phyloP scores from a whole-genome alignment of 2,113 vertebrate species.

The Periophthalmus modestus region DNA sequence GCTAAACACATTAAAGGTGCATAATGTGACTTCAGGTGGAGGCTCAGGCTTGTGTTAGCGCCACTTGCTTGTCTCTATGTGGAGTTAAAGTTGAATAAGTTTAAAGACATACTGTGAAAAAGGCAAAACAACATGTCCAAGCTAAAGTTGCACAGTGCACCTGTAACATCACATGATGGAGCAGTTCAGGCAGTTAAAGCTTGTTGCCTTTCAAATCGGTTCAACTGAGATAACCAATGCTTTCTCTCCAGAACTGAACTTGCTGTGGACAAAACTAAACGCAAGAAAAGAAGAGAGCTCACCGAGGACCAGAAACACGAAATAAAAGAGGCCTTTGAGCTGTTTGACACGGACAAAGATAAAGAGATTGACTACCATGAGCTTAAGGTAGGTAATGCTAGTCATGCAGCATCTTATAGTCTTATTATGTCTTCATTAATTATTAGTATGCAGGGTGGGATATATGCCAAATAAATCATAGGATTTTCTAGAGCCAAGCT shows the following conservation, averaged over 20 bases:
- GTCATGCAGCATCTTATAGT: neutral
- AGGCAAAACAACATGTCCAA: too few relatives aligned
- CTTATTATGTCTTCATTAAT: neutral
- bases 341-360: conserved; percentile 97
- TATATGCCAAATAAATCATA: too few relatives aligned
- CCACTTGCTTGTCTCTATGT: too few relatives aligned
- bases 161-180: neutral
- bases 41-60: too few relatives aligned
- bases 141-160: too few relatives aligned
- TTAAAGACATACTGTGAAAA: too few relatives aligned
- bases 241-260: conserved; percentile 79
- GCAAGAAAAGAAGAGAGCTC: conserved; percentile 89
- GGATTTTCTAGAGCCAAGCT: too few relatives aligned
- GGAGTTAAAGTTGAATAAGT: too few relatives aligned
- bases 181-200: neutral
- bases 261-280: conserved; percentile 84
- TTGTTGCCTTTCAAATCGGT: neutral
- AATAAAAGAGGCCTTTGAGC: conserved; percentile 96
- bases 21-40: too few relatives aligned
- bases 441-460: too few relatives aligned
- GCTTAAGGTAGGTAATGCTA: conserved; percentile 81
- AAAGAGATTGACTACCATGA: conserved; percentile 94
- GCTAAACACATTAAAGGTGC: neutral
- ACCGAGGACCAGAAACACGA: conserved; percentile 94
- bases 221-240: neutral